These are phyloP conservation scores for Bolborhynchus lineola DNA, from an alignment of 2,113 vertebrate species.

Conservation along the genomic window DNA sequence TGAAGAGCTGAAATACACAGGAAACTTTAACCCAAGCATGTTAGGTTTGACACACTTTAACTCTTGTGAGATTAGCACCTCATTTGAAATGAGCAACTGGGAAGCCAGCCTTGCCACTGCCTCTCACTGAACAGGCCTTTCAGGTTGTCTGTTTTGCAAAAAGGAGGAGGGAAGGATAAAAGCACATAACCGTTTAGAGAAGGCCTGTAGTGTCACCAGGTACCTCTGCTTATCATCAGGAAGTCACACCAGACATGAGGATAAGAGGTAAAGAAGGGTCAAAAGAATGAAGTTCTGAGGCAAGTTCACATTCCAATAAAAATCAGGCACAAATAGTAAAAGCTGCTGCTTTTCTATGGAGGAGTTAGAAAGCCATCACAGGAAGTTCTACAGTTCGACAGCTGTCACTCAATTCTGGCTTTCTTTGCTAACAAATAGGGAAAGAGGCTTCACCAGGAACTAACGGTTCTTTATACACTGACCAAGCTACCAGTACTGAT, in stretches of 20 bases:
- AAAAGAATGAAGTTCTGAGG: neutral
- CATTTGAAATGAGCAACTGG: neutral
- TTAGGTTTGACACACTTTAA: neutral
- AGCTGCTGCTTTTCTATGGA: neutral
- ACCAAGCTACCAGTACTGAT: neutral
- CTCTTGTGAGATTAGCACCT: neutral
- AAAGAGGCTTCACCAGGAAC: neutral
- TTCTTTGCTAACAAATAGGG: neutral
- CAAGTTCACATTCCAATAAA: neutral
- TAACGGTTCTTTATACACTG: accelerated
- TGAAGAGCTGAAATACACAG: conserved; percentile 1
- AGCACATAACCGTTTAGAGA: neutral
- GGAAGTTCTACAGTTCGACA: neutral
- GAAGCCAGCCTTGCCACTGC: neutral
- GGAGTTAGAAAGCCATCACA: neutral
- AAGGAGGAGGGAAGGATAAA: neutral
- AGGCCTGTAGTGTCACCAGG: neutral
- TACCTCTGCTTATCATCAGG: neutral
- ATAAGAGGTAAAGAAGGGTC: neutral
- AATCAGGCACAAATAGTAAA: neutral
- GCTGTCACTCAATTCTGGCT: neutral
- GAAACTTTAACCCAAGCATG: neutral
- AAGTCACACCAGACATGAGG: neutral
- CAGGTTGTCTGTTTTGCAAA: neutral
- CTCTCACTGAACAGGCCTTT: neutral